Evolutionary conservation across 1,140 invertebrate species (phyloP), one percentile per base, ranked within the genome.

Genomic region (Himalopsyche phryganea): DNA sequence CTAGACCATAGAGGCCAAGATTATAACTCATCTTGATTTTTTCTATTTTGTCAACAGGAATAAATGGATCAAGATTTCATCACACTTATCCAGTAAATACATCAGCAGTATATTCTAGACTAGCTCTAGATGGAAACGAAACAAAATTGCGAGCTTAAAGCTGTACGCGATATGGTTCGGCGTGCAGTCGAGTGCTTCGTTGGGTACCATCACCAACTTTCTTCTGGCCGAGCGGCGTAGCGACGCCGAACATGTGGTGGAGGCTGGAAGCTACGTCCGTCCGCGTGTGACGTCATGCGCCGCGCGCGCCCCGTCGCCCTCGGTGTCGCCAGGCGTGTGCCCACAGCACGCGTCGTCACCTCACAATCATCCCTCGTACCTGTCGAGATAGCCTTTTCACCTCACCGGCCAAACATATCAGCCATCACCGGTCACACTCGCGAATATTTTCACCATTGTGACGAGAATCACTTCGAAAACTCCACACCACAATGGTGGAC

Each of bases 231-330:
- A 33, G 6, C 35, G 14, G 47, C 48, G 48, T 56, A 56, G 53
- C 41, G 46, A n/a, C 3, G 17, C 20, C 36, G 55, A 50, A 32
- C 46, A 58, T 58, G 55, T 47, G 55, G 55, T 14, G 48, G 55
- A 35, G 55, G 47, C 40, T 18, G 38, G 23, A 28, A 28, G 23
- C 23, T 28, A 9, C 23, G 23, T 28, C 23, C 23, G 23, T 28
- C 23, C 48, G 17, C 33, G 42, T 48, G 53, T 56, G 55, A 50
- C 47, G 47, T 32, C 36, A 50, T 50, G 55, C 47, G 55, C 47
- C 28, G 23, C 40, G 38, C n/a, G 55, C 47, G 36, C 17, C 47
- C 47, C 18, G 13, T 45, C n/a, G 36, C 5, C 53, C 41, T 19
- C 13, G 20, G 20, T n/a, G 45, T 15, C 33, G 32, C 53, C 13